A percentile compares a stretch with the other conserved stretches of the same genome.
These are phyloP conservation scores for Ricordea florida DNA, from an alignment of 92 coral and sea anemone genomes.

Conservation along the genomic window DNA sequence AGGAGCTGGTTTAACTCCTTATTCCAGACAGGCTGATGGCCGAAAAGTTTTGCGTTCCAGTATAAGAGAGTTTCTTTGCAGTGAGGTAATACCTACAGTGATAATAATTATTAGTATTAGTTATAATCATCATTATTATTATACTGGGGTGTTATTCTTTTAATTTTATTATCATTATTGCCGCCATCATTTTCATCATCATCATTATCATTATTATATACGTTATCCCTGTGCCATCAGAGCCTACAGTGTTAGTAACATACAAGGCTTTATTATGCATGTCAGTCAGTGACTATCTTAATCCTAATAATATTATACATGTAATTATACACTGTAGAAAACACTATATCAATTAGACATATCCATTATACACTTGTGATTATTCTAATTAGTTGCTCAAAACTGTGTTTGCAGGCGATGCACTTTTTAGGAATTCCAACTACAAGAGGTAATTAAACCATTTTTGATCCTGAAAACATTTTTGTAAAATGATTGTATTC, in stretches of 20 bases:
- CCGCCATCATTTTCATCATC: too few relatives aligned
- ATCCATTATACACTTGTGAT: background rate
- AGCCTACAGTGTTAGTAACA: too few relatives aligned
- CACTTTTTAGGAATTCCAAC: conserved; percentile 94
- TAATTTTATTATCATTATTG: too few relatives aligned
- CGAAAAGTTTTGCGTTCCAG: conserved; percentile 94
- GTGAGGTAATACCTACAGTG: conserved; percentile 68
- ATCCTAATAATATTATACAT: too few relatives aligned
- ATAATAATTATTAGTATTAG: background rate
- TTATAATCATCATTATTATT: background rate
- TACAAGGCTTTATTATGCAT: too few relatives aligned
- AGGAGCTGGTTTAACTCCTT: conserved; percentile 97
- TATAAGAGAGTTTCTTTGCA: conserved; percentile 93
- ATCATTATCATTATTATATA: background rate
- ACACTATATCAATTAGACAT: too few relatives aligned
- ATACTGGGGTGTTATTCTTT: too few relatives aligned
- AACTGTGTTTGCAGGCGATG: conserved; percentile 82
- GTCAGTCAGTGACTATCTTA: too few relatives aligned
- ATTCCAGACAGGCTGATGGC: conserved; percentile 96
- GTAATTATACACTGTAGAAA: too few relatives aligned
- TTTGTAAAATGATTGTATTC: too few relatives aligned
- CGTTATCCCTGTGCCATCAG: background rate
- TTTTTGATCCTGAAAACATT: background rate
- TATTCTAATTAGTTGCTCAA: background rate
- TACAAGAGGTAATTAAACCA: conserved; percentile 81